A percentile compares a stretch with the other conserved stretches of the same genome.
phyloP scores from a whole-genome alignment of 2,888 invertebrate species.

The Melikaiella ostensackeni region DNA sequence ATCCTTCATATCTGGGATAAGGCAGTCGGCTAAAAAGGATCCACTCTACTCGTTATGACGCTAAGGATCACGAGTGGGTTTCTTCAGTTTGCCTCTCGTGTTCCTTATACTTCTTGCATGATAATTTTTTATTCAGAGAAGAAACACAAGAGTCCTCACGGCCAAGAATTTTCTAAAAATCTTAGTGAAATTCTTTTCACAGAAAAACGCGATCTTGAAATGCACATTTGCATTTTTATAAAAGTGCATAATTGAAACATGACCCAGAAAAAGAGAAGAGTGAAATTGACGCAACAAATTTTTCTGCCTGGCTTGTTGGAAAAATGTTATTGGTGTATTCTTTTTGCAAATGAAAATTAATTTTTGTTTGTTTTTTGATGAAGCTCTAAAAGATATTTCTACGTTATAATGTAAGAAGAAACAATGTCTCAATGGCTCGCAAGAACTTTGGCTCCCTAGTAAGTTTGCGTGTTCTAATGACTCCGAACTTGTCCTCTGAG shows the following conservation, averaged over 20 bases:
- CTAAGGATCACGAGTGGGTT: not conserved
- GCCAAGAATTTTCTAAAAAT: not conserved
- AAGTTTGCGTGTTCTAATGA: conserved; percentile 31
- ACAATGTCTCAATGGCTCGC: not conserved
- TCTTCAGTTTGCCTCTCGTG: conserved; percentile 1
- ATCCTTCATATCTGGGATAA: not conserved
- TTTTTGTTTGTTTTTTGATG: not conserved
- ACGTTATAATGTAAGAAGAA: not conserved
- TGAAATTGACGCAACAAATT: not conserved
- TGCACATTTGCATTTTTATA: not conserved
- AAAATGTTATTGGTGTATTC: no score
- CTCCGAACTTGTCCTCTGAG: conserved; percentile 19
- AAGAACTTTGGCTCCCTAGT: not conserved
- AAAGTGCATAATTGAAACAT: conserved; percentile 3
- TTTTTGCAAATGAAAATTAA: no score
- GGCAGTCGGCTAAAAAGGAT: not conserved
- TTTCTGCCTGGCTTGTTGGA: not conserved
- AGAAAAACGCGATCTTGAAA: not conserved
- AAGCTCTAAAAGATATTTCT: not conserved
- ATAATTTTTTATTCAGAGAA: conserved; percentile 30
- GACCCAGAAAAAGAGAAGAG: not conserved
- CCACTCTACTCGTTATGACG: not conserved
- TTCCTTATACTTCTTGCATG: conserved; percentile 16
- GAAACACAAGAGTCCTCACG: not conserved
- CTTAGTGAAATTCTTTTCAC: not conserved